A percentile compares a stretch with the other conserved stretches of the same genome.
Evolutionary conservation across 92 coral and sea anemone species (phyloP).

Genomic region (Pocillopora meandrina): DNA sequence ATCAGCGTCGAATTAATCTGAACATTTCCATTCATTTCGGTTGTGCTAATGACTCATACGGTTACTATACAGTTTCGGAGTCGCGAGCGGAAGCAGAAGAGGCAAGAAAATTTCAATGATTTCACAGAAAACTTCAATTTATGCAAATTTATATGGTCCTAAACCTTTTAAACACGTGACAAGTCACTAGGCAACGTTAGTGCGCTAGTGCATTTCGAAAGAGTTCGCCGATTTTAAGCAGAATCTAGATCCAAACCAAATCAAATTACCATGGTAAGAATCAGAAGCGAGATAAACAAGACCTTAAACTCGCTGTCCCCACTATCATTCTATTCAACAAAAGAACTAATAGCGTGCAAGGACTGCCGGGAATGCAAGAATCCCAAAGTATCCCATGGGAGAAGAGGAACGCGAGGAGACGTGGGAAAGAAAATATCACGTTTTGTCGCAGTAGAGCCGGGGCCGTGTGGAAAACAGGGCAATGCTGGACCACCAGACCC

Average conservation of each 20-base stretch:
- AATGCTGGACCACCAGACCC: constrained; percentile 15
- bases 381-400: constrained; percentile 30
- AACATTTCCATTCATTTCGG: no score
- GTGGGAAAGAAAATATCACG: constrained; percentile 38
- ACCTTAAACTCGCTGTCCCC: constrained; percentile 14
- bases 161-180: no score
- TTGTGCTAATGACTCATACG: no score
- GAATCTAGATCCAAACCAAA: not conserved
- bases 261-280: constrained; percentile 6
- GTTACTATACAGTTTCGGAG: no score
- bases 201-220: not conserved
- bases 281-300: constrained; percentile 45
- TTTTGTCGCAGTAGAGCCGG: constrained; percentile 20
- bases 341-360: constrained; percentile 25
- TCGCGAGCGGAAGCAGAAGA: no score
- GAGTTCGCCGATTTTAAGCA: constrained; percentile 3
- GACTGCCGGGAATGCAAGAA: constrained; percentile 47
- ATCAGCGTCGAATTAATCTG: no score
- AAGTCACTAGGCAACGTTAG: no score
- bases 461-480: constrained; percentile 32
- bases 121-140: no score
- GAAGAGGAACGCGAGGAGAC: constrained; percentile 33
- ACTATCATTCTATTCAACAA: constrained; percentile 23
- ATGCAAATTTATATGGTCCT: no score
- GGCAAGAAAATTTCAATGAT: no score